Conservation (phyloP, 2,888 invertebrate species). For the Polymixis lichenea region DNA sequence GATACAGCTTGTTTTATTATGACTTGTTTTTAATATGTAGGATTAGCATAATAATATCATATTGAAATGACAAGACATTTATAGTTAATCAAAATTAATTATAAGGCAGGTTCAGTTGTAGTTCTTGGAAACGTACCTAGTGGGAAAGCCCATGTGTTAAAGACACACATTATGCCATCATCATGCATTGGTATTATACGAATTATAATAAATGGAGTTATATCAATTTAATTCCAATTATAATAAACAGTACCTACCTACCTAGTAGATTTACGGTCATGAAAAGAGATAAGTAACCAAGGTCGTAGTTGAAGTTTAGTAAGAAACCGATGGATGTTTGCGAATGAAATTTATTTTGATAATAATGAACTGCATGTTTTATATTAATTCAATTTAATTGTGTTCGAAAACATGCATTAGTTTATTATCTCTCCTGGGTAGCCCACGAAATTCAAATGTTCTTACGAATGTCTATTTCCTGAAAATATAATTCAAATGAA, state of each 20-base stretch:
- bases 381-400: too few species aligned
- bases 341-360: too few species aligned
- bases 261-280: too few species aligned
- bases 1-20: not conserved
- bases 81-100: not conserved
- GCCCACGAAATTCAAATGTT: too few species aligned
- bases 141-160: constrained; percentile 7
- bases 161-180: not conserved
- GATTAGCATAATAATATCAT: not conserved
- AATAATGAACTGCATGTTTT: too few species aligned
- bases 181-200: not conserved
- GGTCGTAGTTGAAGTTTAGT: too few species aligned
- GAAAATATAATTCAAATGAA: too few species aligned
- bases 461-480: too few species aligned
- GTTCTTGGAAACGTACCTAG: not conserved
- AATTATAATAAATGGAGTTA: not conserved
- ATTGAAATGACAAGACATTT: not conserved
- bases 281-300: too few species aligned
- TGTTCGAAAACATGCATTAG: too few species aligned
- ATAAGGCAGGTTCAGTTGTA: not conserved
- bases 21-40: not conserved
- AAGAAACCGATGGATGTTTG: too few species aligned
- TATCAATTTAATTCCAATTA: not conserved
- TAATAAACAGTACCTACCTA: not conserved
- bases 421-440: too few species aligned